Base-by-base conservation (phyloP, 2,113 vertebrate genomes). In the Lophura nycthemera region DNA sequence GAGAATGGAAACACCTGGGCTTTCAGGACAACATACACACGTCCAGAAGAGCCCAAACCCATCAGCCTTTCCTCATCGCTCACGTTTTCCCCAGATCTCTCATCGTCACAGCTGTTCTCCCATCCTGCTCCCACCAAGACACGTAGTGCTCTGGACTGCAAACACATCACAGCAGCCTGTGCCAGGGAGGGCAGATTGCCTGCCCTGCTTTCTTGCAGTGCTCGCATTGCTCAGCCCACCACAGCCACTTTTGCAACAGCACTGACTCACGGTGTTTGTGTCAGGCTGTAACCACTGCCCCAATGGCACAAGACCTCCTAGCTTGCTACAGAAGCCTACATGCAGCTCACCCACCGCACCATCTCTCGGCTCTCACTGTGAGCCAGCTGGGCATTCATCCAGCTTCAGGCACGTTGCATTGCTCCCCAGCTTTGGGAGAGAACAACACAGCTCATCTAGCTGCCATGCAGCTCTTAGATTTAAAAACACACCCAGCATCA, bases 1-100 rank as follows among this genome's bases (percentile, higher is more conserved):
- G 76, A 74, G 78, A 85, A 72, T 34, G 27, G 89, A 91, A 93
- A 71, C 65, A 77, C n/a, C 61, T 30, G 17, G 61, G 20, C 38
- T 90, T 95, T 56, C 42, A 88, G 61, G 83, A 83, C 40, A 95
- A 52, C 29, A 3, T n/a, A 57, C 60, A 60, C 63, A 40, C 77
- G 86, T 84, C 92, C 77, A 95, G 77, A 92, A 71, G 54, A 60
- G 72, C 65, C 15, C 83, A 85, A 57, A 65, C 60, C 47, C 61
- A 57, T 76, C 75, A 88, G 63, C 61, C 65, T 92, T 93, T 74
- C 75, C 69, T 76, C 65, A 74, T 61, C 56, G 19, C 27, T 88
- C 69, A 42, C 8, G 10, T 92, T 86, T 92, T 83, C 61, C 88
- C 32, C 20, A 69, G 83, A n/a, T 40, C 52, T 32, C 38, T 81